Conservation (phyloP, 2,888 invertebrate species). For the Thecophora atra region DNA sequence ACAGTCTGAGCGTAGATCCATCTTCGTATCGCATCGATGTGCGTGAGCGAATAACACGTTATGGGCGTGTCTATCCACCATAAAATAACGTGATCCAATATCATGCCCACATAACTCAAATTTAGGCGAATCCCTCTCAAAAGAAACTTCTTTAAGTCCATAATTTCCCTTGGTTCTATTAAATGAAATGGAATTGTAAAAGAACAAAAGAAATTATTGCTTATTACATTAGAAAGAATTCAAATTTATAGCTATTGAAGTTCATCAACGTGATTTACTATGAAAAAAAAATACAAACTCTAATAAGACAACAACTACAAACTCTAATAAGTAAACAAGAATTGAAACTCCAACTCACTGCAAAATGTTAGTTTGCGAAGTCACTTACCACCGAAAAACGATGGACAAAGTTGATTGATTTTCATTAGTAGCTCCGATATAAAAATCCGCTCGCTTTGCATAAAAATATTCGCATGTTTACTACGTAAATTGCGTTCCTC, state of each 20-base stretch:
- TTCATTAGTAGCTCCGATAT: conserved; percentile 58
- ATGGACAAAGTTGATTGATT: conserved; percentile 57
- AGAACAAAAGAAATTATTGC: too few relatives aligned
- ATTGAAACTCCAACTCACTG: too few relatives aligned
- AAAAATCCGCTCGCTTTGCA: conserved; percentile 56
- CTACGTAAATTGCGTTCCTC: conserved; percentile 49
- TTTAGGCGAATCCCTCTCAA: conserved; percentile 66
- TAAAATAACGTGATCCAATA: conserved; percentile 81
- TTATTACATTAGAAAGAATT: not conserved
- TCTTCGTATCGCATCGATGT: conserved; percentile 60
- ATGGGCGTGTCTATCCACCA: conserved; percentile 85
- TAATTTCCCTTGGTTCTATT: conserved; percentile 42
- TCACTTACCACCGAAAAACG: conserved; percentile 54
- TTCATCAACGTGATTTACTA: not conserved
- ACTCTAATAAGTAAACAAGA: too few relatives aligned
- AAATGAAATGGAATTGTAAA: too few relatives aligned
- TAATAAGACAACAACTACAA: too few relatives aligned
- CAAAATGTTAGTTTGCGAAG: not conserved
- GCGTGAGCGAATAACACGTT: conserved; percentile 68
- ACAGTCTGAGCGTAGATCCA: conserved; percentile 56
- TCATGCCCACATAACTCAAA: conserved; percentile 84
- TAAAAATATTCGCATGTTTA: conserved; percentile 54
- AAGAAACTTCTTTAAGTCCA: conserved; percentile 56
- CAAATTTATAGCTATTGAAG: not conserved
- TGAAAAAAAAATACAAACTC: too few relatives aligned